Evolutionary conservation across 2,888 invertebrate genomes (phyloP).

Genomic region (Tanaodytes sp.): DNA sequence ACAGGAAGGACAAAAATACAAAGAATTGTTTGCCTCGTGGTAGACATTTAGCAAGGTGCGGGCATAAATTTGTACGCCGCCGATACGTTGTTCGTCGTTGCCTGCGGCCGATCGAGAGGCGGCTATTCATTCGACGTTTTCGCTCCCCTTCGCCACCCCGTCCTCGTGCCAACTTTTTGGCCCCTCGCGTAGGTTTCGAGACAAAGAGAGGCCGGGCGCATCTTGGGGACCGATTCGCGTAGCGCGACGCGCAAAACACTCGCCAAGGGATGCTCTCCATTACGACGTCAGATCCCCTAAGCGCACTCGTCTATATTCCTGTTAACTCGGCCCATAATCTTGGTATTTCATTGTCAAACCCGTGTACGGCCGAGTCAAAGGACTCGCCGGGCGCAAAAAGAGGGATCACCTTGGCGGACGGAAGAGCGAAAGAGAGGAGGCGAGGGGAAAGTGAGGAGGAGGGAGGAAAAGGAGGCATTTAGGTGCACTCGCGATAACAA

Average conservation of each 20-base stretch:
- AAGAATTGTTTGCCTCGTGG: slow-evolving; percentile 59
- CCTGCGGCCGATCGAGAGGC: slow-evolving; percentile 47
- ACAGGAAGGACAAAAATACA: slow-evolving; percentile 50
- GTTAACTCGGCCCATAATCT: slow-evolving; percentile 50
- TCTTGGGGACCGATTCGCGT: slow-evolving; percentile 43
- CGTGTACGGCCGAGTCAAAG: slow-evolving; percentile 33
- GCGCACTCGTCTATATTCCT: slow-evolving; percentile 40
- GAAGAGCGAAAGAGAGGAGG: no score
- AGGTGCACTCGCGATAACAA: slow-evolving; percentile 43
- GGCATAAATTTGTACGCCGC: slow-evolving; percentile 65
- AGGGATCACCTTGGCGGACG: no score
- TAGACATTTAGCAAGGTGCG: slow-evolving; percentile 63
- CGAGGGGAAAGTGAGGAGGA: no score
- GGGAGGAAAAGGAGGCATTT: slow-evolving; percentile 9
- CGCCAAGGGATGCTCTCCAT: no score
- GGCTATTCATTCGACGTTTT: slow-evolving; percentile 44
- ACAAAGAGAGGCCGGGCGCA: slow-evolving; percentile 32
- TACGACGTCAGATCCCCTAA: no score
- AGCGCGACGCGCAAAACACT: slow-evolving; percentile 33
- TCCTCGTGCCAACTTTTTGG: no score
- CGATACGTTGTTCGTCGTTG: slow-evolving; percentile 58
- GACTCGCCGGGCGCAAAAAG: no score
- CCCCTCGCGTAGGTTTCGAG: slow-evolving; percentile 45
- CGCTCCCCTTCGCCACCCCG: no score
- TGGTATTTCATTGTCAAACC: slow-evolving; percentile 49